A percentile compares a stretch with the other conserved stretches of the same genome.
Conservation (phyloP, 2,888 invertebrate species). For the Pseudococcus jackbeardsleyi region DNA sequence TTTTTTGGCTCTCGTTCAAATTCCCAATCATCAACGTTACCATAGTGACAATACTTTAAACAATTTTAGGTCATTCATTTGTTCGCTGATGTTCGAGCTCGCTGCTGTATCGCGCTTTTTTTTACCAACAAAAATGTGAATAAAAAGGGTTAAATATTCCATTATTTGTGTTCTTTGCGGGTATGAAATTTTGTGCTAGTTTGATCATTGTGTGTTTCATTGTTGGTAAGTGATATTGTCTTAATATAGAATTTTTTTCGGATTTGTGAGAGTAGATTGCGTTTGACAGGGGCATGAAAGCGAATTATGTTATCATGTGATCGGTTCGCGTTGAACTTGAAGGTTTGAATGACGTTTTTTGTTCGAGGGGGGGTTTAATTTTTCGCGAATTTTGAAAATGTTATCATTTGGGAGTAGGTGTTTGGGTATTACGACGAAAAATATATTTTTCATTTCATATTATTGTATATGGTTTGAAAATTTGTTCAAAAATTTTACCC, state of each 20-base stretch:
- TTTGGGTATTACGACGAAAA: no score
- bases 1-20: slow-evolving; percentile 50
- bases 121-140: slow-evolving; percentile 33
- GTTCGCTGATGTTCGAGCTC: slow-evolving; percentile 31
- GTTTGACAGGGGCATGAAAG: no score
- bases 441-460: no score
- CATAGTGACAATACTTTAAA: slow-evolving; percentile 56
- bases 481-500: no score
- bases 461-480: no score
- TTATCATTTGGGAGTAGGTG: no score
- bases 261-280: background rate
- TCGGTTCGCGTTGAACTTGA: background rate
- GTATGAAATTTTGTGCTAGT: slow-evolving; percentile 25
- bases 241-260: background rate
- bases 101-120: slow-evolving; percentile 1
- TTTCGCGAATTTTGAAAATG: background rate
- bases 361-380: background rate
- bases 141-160: background rate
- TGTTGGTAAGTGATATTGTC: slow-evolving; percentile 7
- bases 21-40: slow-evolving; percentile 53
- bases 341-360: background rate
- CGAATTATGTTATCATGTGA: background rate
- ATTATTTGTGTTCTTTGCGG: background rate
- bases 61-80: slow-evolving; percentile 60
- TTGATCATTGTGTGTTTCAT: slow-evolving; percentile 12